phyloP scores from a whole-genome alignment of 2,888 invertebrate genomes.

The Pterostichus madidus region DNA sequence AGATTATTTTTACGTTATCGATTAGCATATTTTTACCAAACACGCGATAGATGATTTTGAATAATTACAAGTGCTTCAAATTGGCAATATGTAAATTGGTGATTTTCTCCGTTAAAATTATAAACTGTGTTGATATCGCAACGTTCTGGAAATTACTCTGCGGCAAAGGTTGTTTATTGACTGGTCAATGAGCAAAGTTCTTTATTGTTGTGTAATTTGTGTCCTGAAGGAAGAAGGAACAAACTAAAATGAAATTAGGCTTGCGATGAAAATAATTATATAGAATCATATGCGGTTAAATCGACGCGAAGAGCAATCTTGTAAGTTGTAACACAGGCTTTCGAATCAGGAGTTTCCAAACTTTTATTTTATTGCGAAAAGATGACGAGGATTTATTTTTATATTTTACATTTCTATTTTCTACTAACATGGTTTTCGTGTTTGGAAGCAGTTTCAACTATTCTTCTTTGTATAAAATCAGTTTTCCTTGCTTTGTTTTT shows the following conservation, averaged over 20 bases:
- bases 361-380: background rate
- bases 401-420: slow-evolving; percentile 35
- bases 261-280: slow-evolving; percentile 62
- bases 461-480: slow-evolving; percentile 3
- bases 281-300: slow-evolving; percentile 53
- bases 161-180: background rate
- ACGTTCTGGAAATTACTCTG: background rate
- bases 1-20: slow-evolving; percentile 31
- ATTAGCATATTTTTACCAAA: slow-evolving; percentile 12
- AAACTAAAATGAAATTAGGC: slow-evolving; percentile 59
- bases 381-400: slow-evolving; percentile 2
- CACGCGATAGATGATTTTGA: background rate
- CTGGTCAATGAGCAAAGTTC: slow-evolving; percentile 6
- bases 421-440: slow-evolving; percentile 11
- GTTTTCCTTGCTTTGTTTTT: slow-evolving; percentile 24
- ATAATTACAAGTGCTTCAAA: background rate
- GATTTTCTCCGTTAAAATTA: background rate
- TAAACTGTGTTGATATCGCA: background rate
- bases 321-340: slow-evolving; percentile 15
- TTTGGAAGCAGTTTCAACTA: slow-evolving; percentile 29
- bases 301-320: slow-evolving; percentile 26
- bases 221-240: slow-evolving; percentile 59
- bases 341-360: slow-evolving; percentile 38
- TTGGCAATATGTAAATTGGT: background rate
- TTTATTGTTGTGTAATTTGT: slow-evolving; percentile 51